phyloP scores from a whole-genome alignment of 2,797 vertebrate species.

The Hippopotamyrus pictus region DNA sequence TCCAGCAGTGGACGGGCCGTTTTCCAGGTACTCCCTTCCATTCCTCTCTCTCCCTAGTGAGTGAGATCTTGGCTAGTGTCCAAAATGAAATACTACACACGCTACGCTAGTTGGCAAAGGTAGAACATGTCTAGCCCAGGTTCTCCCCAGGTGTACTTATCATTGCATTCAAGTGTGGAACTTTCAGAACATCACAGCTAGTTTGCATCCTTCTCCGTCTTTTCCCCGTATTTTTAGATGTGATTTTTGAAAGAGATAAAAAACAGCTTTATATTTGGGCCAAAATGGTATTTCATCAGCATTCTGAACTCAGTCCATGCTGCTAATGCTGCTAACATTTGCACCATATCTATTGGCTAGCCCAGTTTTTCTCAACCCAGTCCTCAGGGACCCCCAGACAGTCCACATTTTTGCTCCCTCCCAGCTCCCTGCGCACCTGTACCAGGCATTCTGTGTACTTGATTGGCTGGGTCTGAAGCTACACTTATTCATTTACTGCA shows the following conservation, averaged over 20 bases:
- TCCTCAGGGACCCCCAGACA: too few species aligned
- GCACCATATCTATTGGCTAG: background rate
- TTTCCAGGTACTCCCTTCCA: constrained; percentile 49
- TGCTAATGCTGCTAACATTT: background rate
- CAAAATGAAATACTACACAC: background rate
- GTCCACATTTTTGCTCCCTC: too few species aligned
- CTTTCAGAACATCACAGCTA: background rate
- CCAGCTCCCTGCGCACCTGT: too few species aligned
- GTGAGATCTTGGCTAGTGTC: background rate
- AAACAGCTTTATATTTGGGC: background rate
- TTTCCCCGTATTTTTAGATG: background rate
- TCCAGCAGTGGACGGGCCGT: constrained; percentile 35
- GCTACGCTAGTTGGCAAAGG: background rate
- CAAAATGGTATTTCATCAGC: background rate
- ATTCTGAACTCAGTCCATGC: background rate
- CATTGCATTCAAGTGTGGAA: background rate
- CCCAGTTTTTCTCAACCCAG: too few species aligned
- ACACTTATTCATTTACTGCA: too few species aligned
- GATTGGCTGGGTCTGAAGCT: too few species aligned
- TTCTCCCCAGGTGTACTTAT: background rate
- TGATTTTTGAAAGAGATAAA: background rate
- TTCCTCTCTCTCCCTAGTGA: background rate
- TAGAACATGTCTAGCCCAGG: background rate
- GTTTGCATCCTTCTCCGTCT: background rate
- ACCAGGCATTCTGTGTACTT: too few species aligned